Base-by-base conservation (phyloP, 2,888 invertebrate genomes). In the Lymantria dispar region DNA sequence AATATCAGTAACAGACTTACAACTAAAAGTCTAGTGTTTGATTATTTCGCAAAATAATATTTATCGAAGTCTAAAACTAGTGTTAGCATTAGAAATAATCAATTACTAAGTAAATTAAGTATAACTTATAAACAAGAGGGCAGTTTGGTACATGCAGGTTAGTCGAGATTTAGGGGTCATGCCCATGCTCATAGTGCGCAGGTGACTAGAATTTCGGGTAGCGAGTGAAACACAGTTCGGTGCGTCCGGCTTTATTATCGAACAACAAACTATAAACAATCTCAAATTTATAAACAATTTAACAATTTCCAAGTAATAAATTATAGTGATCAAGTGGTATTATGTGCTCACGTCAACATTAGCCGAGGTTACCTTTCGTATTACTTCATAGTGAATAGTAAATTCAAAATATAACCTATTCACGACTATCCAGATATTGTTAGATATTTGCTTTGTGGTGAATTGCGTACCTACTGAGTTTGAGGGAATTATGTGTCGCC, bases 151-250 rank as follows among this genome's bases (percentile, higher is more conserved):
- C 88, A 90, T 89, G 89, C 89, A 83, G 71, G 80, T 87, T 80
- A 87, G 72, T 76, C 68, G 67, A 72, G 72, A 74, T 66, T 68
- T 62, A n/a, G 64, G 72, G 75, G 65, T 67, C 89, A 89, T 88
- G 88, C 88, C n/a, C 88, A 89, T 89, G 89, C 88, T 80, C 71
- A 33, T 72, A 74, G 87, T 87, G 88, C 87, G 71, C 64, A 77
- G 86, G 83, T 80, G 75, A 76, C 76, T 72, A 74, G 69, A 33
- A 78, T 45, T 43, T 65, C 74, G 90, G 85, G 80, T 76, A 77
- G 85, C 87, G 82, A 91, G 90, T 91, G 90, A 91, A 91, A 91
- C 90, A 90, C 90, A 87, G 78, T 89, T 91, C 80, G 75, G 89
- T 91, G 90, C 90, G 78, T 75, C 82, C 79, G 80, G 80, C 80